Evolutionary conservation across 2,797 vertebrate species (phyloP), one percentile per base, ranked within the genome.

Genomic region (Manis crassicaudata): DNA sequence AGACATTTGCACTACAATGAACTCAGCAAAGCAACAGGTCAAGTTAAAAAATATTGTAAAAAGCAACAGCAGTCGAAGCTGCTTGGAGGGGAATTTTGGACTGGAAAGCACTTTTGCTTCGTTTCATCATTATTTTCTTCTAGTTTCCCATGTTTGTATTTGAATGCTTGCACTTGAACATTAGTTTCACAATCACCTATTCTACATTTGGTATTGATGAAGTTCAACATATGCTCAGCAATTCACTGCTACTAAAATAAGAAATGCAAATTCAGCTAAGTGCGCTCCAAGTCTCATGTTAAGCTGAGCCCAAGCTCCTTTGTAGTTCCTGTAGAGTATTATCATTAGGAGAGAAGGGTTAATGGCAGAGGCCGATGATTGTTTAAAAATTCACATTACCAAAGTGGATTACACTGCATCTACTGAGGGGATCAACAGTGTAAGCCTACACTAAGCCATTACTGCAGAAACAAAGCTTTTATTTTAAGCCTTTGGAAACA

Each of bases 351-450:
- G 97, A 98, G 98, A 98, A 98, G 98, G 98, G 99, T 99, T 99
- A 99, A 99, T 98, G 97, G 98, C 97, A 98, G 97, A 98, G 98
- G 97, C 98, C 98, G 97, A 98, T 97, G 98, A 99, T 98, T 98
- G 98, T 98, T 99, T 98, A 98, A 99, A 99, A 99, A 99, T 99
- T 98, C 98, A 98, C 99, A 99, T 99, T 99, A 98, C 98, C 98
- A 98, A 99, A 99, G 98, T 99, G 98, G 99, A 99, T 99, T 99
- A 99, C 98, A 98, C 98, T 98, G 98, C 99, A 98, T 99, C 99
- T 98, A 99, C 99, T 98, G 98, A 99, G 97, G 98, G 98, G 99
- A 99, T 99, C 99, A 99, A 98, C 98, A 98, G 98, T 98, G 98
- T 99, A 99, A 99, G 99, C 98, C 98, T 98, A 99, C 98, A 98